Base-by-base conservation (phyloP, 2,888 invertebrate species). In the Callyntrura guangdongensis region DNA sequence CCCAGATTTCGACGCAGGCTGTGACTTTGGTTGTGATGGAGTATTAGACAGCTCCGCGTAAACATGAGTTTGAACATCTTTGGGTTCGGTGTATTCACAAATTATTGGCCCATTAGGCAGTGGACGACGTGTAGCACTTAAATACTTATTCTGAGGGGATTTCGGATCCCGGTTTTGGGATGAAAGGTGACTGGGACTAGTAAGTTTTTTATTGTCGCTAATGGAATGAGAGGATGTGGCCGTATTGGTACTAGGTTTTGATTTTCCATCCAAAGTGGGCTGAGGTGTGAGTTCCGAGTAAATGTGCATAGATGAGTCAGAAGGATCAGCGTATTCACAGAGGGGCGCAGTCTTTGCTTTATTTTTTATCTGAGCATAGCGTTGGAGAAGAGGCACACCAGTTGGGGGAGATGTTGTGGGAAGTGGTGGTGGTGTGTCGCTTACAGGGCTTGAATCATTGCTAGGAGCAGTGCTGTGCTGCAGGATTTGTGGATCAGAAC, bases 311-410 rank as follows among this genome's bases (percentile, higher is more conserved):
- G 92, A 92, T 1, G 93, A 92, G 87, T 93, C 93, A 8, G 92
- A 92, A 0, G 96, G 96, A 91, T 96, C 95, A 17, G 95, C 94
- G 94, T 96, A 96, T 47, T 96, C 96, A n/a, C 95, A 94, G 20
- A 94, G 89, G 1, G 94, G 93, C 4, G 94, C 92, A 92, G 92
- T 92, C 91, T 93, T 93, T 36, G 92, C 86, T 90, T 90, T 90
- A 12, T 90, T 90, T 64, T 74, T 59, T 74, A 90, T 90, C 86
- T 91, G 91, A 87, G 91, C 91, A 83, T 91, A 91, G 12, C 91
- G 81, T 56, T 86, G 82, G 20, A 86, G 59, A 20, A 49, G 85
- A 22, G 91, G 89, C 20, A 89, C 88, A 74, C 82, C 88, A 0
- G 49, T 61, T 12, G 88, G 91, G 8, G 91, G 92, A 11, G 84